Conservation (phyloP, 1,140 invertebrate species). For the Leguminivora glycinivorella region DNA sequence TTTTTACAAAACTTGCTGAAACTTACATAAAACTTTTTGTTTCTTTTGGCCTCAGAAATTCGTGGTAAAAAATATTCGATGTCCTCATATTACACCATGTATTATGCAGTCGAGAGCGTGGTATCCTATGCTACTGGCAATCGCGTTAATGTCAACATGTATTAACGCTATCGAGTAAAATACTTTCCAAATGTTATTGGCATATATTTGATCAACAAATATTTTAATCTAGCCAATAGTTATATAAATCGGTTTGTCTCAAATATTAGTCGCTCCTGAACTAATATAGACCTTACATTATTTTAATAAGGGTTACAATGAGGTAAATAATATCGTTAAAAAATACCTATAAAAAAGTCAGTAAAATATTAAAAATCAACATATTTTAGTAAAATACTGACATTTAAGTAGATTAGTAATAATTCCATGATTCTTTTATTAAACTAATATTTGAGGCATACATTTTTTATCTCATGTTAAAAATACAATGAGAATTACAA, state of each 20-base stretch:
- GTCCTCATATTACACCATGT: too few species aligned
- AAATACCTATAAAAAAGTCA: too few species aligned
- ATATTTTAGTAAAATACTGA: neutral
- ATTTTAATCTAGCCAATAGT: neutral
- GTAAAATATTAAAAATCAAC: too few species aligned
- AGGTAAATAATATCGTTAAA: too few species aligned
- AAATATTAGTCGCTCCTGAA: neutral
- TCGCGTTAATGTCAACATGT: neutral
- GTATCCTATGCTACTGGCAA: neutral
- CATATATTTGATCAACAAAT: conserved; percentile 4
- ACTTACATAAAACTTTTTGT: too few species aligned
- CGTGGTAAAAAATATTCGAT: too few species aligned
- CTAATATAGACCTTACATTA: neutral
- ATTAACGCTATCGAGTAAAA: conserved; percentile 5
- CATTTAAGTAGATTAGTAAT: neutral
- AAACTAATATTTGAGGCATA: neutral
- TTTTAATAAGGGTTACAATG: too few species aligned
- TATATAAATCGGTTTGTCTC: neutral
- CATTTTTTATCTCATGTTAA: neutral
- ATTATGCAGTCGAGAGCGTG: too few species aligned
- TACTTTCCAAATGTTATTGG: neutral
- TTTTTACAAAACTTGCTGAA: too few species aligned
- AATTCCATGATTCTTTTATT: too few species aligned
- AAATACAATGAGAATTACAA: too few species aligned
- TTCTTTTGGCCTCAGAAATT: too few species aligned